Conservation (phyloP, 2,113 vertebrate species). For the Trogon surrucura region DNA sequence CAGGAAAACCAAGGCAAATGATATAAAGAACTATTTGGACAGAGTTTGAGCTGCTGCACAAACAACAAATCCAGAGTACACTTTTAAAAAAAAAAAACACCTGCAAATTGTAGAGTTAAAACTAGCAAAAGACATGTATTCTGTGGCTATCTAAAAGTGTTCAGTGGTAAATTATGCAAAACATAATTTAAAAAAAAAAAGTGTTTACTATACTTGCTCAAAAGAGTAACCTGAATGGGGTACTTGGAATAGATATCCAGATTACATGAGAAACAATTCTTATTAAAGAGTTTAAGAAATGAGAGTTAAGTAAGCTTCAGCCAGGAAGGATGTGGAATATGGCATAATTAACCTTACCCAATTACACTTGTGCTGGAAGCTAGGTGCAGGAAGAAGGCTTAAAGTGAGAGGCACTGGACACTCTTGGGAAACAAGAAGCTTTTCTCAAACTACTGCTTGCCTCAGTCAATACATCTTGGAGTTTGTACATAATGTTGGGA, state of each 20-base stretch:
- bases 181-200: not conserved
- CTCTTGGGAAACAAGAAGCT: not conserved
- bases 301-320: slow-evolving; percentile 31
- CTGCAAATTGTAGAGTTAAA: not conserved
- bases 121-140: not conserved
- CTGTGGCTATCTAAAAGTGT: not conserved
- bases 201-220: not conserved
- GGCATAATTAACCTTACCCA: slow-evolving; percentile 43
- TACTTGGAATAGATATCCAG: not conserved
- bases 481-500: not conserved
- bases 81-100: not conserved
- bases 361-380: not conserved
- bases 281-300: slow-evolving; percentile 35
- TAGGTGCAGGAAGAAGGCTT: slow-evolving; percentile 31
- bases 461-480: not conserved
- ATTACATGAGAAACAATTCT: not conserved
- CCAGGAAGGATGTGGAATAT: slow-evolving; percentile 60
- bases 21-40: not conserved
- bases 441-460: not conserved
- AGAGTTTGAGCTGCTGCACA: not conserved
- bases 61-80: not conserved
- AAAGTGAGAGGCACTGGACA: not conserved
- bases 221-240: not conserved
- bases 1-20: not conserved
- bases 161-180: not conserved